Base-by-base conservation (phyloP, 2,888 invertebrate genomes). In the Synanthedon tipuliformis region DNA sequence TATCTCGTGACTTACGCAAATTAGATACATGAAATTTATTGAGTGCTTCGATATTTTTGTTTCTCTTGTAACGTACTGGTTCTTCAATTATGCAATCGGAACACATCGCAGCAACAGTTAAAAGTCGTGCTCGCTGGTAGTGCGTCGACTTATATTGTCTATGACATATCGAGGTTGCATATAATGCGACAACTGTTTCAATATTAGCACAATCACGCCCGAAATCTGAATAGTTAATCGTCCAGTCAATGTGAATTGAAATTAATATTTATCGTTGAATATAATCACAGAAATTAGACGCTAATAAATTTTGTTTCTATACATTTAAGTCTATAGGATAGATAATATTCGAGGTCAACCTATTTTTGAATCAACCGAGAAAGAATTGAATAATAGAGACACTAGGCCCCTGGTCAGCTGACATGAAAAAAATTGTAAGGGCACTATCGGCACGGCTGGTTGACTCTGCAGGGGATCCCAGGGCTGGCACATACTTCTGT, bases 91-190 rank as follows among this genome's bases (percentile, higher is more conserved):
- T 71, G 71, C 49, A 49, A 49, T 12, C 72, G 71, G 69, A 59
- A 52, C 66, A 52, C 67, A 66, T 63, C 50, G 55, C 54, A 56
- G 53, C 58, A 61, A 56, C 61, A 58, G 60, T 57, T 53, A 23
- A 40, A 55, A 58, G 63, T 74, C 75, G 73, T 76, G 76, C 64
- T 57, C 57, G 57, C 59, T 56, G 57, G 59, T 56, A 59, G 58
- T 61, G 57, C 51, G 53, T 51, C 51, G 55, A 57, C 64, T 57
- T 61, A 66, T 65, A 63, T 68, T 62, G 63, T 65, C 63, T 67
- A 63, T 71, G 71, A 68, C 69, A 66, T 68, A 69, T 72, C 65
- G 72, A 65, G 74, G 78, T 65, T 71, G 57, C 57, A 59, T 57
- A 59, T 60, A 62, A 58, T 58, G 63, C 57, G 65, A 68, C 64